Evolutionary conservation across 2,113 vertebrate species (phyloP).

Genomic region (Acinonyx jubatus): DNA sequence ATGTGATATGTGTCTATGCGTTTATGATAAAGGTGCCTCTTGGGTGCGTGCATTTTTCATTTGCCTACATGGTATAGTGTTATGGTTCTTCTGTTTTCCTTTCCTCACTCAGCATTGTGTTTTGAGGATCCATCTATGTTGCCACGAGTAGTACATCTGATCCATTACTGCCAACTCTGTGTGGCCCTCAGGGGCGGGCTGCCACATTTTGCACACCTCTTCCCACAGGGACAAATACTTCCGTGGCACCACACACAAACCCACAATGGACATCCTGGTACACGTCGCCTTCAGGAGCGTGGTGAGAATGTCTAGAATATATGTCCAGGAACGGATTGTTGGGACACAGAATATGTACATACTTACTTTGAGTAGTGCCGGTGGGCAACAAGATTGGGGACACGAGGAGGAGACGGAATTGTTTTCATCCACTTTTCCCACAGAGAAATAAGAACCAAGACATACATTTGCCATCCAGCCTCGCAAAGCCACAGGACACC

Average conservation of each 20-base stretch:
- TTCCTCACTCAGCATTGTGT: background rate
- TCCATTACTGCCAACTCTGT: background rate
- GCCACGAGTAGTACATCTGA: background rate
- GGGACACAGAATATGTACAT: background rate
- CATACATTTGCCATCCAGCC: background rate
- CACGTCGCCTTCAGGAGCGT: background rate
- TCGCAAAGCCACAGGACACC: background rate
- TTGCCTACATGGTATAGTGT: background rate
- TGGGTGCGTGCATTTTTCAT: background rate
- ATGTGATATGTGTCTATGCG: background rate
- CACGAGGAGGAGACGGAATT: background rate
- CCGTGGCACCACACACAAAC: background rate
- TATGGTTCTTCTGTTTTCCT: background rate
- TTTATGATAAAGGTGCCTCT: background rate
- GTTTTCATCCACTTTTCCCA: background rate
- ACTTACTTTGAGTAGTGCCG: background rate
- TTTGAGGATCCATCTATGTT: background rate
- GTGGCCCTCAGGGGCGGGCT: accelerated
- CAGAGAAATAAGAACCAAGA: background rate
- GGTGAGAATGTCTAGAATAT: background rate
- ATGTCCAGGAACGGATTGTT: background rate
- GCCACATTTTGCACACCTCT: background rate
- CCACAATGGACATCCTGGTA: background rate
- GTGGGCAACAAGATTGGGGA: background rate
- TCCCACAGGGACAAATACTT: background rate